Evolutionary conservation across 2,888 invertebrate genomes (phyloP), one percentile per base, ranked within the genome.

Genomic region (Nebria brevicollis): DNA sequence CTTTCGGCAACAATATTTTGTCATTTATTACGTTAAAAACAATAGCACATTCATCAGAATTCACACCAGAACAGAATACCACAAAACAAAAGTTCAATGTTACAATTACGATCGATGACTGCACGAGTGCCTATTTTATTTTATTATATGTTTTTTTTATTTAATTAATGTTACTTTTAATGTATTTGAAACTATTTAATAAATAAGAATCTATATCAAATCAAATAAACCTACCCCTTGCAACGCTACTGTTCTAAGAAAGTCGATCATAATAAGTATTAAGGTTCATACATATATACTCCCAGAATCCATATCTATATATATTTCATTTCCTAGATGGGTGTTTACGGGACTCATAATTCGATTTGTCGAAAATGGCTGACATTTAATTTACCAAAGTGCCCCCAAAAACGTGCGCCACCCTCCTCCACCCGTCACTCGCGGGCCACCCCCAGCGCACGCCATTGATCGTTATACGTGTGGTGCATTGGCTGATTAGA

Each of bases 351-450:
- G 72, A 77, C 81, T 81, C 81, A 77, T 81, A 81, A 81, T 81
- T 81, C 81, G 81, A 81, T 81, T 81, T 81, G 81, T 81, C 81
- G 81, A 81, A 81, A 81, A 81, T 81, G 81, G 81, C 81, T 81
- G 83, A 83, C 83, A 83, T 84, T 84, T 84, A 84, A 84, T 84
- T 84, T 83, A 82, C 82, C 82, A 82, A 83, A 84, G 84, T 84
- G 84, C 83, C 82, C 76, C 78, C 80, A 68, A 83, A 77, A 77
- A 43, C 26, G 73, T 72, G 13, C 81, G 42, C 20, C 13, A 15
- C 72, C 43, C 43, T 6, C 64, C 70, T 15, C 43, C 75, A 64
- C 75, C 75, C 25, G 72, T 65, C 66, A 68, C 68, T 75, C 75
- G 64, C 75, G 66, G 66, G 8, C 66, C 25, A 8, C 25, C 25